Percentiles rank a stretch among this genome's conserved stretches.
Evolutionary conservation across 1,140 invertebrate species (phyloP).

Genomic region (Drosophila varians): DNA sequence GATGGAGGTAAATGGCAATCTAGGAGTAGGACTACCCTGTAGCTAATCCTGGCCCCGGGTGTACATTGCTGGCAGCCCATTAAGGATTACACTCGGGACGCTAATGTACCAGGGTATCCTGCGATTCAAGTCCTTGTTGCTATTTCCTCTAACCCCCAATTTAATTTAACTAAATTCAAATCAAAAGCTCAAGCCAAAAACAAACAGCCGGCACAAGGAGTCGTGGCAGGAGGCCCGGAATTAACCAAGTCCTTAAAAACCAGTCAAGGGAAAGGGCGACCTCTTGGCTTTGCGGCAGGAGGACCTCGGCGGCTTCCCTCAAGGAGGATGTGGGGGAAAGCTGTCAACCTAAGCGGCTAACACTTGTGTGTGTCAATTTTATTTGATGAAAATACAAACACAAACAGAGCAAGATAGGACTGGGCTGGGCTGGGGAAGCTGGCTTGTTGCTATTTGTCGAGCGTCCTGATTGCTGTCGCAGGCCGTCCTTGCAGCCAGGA

Average conservation of each 20-base stretch:
- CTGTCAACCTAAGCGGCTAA: conserved; percentile 80
- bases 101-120: background rate
- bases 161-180: conserved; percentile 82
- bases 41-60: background rate
- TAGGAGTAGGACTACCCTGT: conserved; percentile 22
- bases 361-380: conserved; percentile 82
- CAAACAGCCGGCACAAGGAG: conserved; percentile 3
- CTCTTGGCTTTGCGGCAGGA: conserved; percentile 18
- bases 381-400: conserved; percentile 82
- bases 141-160: conserved; percentile 58
- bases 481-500: conserved; percentile 36
- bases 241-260: conserved; percentile 76
- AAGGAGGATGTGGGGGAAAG: conserved; percentile 20
- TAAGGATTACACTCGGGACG: background rate
- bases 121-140: conserved; percentile 26
- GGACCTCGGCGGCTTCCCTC: conserved; percentile 19
- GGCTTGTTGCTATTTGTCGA: conserved; percentile 81
- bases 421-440: conserved; percentile 11
- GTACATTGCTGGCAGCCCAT: background rate
- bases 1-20: conserved; percentile 75
- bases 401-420: conserved; percentile 37
- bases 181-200: conserved; percentile 67
- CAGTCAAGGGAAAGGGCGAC: conserved; percentile 32
- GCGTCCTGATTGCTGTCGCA: conserved; percentile 75
- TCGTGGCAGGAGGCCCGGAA: conserved; percentile 29